phyloP scores from a whole-genome alignment of 2,113 vertebrate species.

The Piprites chloris region DNA sequence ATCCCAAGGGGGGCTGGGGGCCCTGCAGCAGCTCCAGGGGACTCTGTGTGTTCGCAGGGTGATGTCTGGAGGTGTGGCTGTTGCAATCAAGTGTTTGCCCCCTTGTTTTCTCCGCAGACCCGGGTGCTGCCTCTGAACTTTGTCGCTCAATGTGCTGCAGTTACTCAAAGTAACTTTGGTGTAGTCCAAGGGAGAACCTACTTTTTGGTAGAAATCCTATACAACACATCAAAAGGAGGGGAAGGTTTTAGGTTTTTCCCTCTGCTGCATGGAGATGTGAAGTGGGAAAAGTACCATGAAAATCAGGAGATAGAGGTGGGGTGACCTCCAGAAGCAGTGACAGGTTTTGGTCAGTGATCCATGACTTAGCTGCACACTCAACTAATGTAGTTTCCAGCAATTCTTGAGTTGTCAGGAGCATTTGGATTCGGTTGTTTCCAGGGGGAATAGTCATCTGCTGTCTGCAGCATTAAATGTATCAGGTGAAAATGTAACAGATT shows the following conservation, averaged over 20 bases:
- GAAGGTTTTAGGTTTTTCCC: background rate
- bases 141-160: background rate
- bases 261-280: background rate
- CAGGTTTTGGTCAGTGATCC: background rate
- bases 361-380: background rate
- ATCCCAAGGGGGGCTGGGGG: background rate
- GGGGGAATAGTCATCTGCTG: background rate
- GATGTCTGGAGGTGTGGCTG: background rate
- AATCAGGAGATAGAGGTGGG: background rate
- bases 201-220: background rate
- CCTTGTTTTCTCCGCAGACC: rapidly evolving
- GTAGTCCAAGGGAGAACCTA: background rate
- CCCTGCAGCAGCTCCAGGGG: background rate
- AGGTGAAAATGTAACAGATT: background rate
- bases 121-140: background rate
- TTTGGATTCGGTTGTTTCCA: background rate
- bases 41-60: rapidly evolving
- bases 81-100: background rate
- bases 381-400: background rate
- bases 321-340: background rate
- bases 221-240: background rate
- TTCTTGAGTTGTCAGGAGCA: background rate
- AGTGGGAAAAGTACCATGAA: background rate
- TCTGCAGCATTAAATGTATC: background rate
- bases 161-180: background rate